These are phyloP conservation scores for Tachysurus fulvidraco DNA, from an alignment of 2,113 vertebrate species.

Conservation along the genomic window DNA sequence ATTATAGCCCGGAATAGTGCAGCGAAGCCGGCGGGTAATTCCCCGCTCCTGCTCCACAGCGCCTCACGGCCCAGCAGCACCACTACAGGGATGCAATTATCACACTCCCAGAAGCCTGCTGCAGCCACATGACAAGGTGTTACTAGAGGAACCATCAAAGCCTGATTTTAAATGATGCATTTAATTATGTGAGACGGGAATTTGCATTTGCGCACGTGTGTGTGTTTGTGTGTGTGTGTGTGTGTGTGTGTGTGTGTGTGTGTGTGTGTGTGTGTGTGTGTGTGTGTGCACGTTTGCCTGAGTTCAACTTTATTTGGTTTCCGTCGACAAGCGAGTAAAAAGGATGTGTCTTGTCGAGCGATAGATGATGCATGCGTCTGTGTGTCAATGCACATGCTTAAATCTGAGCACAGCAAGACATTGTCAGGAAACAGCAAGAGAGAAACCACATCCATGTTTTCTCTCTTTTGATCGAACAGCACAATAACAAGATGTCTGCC, in stretches of 20 bases:
- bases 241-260: conserved; percentile 23
- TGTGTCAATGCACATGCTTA: conserved; percentile 25
- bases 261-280: conserved; percentile 21
- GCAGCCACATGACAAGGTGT: conserved; percentile 67
- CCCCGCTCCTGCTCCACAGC: conserved; percentile 52
- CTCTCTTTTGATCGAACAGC: conserved; percentile 59
- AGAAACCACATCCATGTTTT: conserved; percentile 50
- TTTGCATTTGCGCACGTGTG: conserved; percentile 45
- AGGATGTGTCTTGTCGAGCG: neutral
- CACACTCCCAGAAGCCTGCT: conserved; percentile 63
- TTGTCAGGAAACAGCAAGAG: conserved; percentile 68
- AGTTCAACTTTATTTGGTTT: conserved; percentile 22
- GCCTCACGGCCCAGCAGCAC: conserved; percentile 58
- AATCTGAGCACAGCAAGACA: conserved; percentile 61
- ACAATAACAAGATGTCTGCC: conserved; percentile 53
- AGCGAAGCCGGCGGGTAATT: conserved; percentile 55
- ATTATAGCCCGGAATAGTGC: conserved; percentile 47
- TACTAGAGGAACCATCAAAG: conserved; percentile 70
- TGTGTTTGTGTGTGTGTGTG: too few species aligned
- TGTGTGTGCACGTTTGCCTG: neutral
- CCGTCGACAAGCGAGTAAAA: neutral
- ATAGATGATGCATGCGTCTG: neutral
- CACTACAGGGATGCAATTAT: conserved; percentile 73
- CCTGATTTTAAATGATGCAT: conserved; percentile 71
- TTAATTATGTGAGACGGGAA: conserved; percentile 64